Evolutionary conservation across 1,140 invertebrate genomes (phyloP), one percentile per base, ranked within the genome.

Genomic region (Philotrypesis tridentata): DNA sequence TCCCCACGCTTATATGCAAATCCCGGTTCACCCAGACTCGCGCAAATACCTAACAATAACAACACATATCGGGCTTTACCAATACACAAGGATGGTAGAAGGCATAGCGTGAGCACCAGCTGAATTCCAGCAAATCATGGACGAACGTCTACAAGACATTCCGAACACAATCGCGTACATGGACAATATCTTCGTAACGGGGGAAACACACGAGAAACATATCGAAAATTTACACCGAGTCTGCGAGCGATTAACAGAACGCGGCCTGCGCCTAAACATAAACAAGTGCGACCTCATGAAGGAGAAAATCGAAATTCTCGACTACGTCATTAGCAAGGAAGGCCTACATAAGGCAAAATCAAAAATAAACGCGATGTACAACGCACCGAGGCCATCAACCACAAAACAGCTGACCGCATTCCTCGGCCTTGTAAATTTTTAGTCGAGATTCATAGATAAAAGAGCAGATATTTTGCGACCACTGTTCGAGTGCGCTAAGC

Each of bases 111-210:
- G n/a, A n/a, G n/a, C 88, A 71, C 89, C 90, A 25, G 89, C 88
- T 21, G 90, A 89, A 73, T 92, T 92, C 83, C 90, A 92, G 83
- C 82, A 85, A 60, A 87, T 87, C 5, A 92, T 92, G 80, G 88
- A 92, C 76, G 72, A 87, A 9, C 67, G 89, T 55, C 71, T 92
- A 60, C 12, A 82, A 33, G 87, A 87, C n/a, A 85, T 84, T 76
- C 86, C 65, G 61, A 77, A 77, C n/a, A 80, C 84, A 27, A 73
- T 75, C 3, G 82, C 79, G 0, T 85, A 82, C 27, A 37, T 82
- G 11, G 82, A 85, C 40, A 82, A 83, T 48, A 82, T 85, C 48
- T 83, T 70, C 9, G 40, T 82, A 17, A 84, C 75, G 25, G 81
- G 79, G 3, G 7, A 23, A 65, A 80, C 73, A 29, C 21, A 65